Evolutionary conservation across 2,888 invertebrate species (phyloP).

Genomic region (Scaptomyza reducta): DNA sequence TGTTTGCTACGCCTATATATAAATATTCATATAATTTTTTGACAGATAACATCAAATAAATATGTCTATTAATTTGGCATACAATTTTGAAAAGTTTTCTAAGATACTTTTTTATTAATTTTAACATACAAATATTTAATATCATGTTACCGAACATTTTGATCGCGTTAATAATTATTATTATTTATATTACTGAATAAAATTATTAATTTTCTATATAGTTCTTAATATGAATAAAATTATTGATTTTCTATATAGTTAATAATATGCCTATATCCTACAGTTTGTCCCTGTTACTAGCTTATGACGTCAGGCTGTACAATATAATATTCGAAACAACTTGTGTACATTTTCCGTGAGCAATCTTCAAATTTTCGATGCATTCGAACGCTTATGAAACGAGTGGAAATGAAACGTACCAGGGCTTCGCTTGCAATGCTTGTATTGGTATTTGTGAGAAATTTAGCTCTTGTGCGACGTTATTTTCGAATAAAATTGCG

Average conservation of each 20-base stretch:
- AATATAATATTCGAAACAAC: neutral
- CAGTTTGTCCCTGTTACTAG: neutral
- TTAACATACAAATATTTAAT: neutral
- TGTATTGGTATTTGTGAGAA: constrained; percentile 43
- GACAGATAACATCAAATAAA: neutral
- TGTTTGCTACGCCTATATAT: neutral
- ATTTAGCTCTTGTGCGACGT: constrained; percentile 56
- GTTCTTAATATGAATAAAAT: neutral
- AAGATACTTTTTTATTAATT: neutral
- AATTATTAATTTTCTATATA: neutral
- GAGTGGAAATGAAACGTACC: constrained; percentile 41
- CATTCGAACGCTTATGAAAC: constrained; percentile 13
- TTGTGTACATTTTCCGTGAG: neutral
- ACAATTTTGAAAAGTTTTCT: neutral
- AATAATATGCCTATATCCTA: neutral
- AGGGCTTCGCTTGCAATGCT: constrained; percentile 35
- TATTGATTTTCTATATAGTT: neutral
- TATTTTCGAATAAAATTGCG: constrained; percentile 69
- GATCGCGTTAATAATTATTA: neutral
- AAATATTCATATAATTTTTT: neutral
- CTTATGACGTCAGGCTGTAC: constrained; percentile 31
- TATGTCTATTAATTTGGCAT: neutral
- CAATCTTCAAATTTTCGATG: neutral
- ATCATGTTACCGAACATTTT: neutral
- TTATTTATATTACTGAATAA: neutral